A percentile compares a stretch with the other conserved stretches of the same genome.
Conservation (phyloP, 2,888 invertebrate species). For the Arenicola marina region DNA sequence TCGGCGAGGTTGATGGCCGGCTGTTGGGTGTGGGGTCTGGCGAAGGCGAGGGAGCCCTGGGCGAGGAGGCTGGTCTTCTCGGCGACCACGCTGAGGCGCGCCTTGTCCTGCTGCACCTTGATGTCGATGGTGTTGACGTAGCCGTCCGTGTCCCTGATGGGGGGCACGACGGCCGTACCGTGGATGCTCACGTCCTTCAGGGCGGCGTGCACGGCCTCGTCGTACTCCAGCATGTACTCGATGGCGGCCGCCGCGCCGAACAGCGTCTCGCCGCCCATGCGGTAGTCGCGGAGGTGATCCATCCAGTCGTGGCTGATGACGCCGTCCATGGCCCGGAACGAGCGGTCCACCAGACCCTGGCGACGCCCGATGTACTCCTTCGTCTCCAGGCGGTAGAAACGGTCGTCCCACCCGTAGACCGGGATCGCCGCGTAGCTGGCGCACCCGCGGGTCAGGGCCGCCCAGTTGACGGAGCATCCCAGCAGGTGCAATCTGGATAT, state of each 20-base stretch:
- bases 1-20: too few relatives aligned
- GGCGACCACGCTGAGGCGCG: background rate
- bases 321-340: background rate
- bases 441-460: constrained; percentile 2
- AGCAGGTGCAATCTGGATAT: constrained; percentile 10
- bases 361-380: constrained; percentile 1
- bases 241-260: constrained; percentile 3
- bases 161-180: background rate
- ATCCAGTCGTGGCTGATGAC: background rate
- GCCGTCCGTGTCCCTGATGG: too few relatives aligned
- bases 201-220: background rate
- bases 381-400: background rate
- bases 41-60: too few relatives aligned
- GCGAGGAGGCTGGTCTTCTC: too few relatives aligned
- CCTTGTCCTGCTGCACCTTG: background rate
- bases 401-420: constrained; percentile 4
- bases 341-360: background rate
- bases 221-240: constrained; percentile 3
- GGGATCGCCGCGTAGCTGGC: constrained; percentile 1
- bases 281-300: background rate
- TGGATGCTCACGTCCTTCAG: background rate
- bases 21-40: too few relatives aligned
- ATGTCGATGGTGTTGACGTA: background rate
- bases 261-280: background rate
- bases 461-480: constrained; percentile 13